Evolutionary conservation across 2,888 invertebrate genomes (phyloP), one percentile per base, ranked within the genome.

Genomic region (Pterostichus madidus): DNA sequence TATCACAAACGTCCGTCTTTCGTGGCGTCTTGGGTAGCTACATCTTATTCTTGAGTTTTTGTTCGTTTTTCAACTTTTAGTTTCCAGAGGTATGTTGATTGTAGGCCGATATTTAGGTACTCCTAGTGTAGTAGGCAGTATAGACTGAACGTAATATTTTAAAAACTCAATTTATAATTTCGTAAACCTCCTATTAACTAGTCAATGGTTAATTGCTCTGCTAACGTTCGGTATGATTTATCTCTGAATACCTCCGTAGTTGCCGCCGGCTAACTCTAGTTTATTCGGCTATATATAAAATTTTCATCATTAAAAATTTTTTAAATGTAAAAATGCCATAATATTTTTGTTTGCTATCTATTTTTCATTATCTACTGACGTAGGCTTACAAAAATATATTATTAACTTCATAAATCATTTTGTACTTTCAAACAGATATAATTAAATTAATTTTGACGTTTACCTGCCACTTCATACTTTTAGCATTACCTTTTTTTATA

Each of bases 121-220:
- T 11, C 39, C 56, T 56, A 56, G 13, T 24, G 5, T 64, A 64
- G 64, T 64, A 31, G 64, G 31, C 17, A 17, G 39, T 44, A 39
- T 24, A 24, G 24, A 24, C 6, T 39, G 68, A 13, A 39, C 35
- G 64, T 31, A 15, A 79, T 80, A 80, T 80, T 80, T 81, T 75
- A 75, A 81, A 75, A 81, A 81, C 75, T 81, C 81, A 75, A 81
- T 81, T 81, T 81, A 81, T 81, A 81, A 81, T 81, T 81, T 81
- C 24, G 73, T 81, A 75, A 81, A 81, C 81, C 81, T 24, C 46
- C 75, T 75, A 81, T 81, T 81, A 81, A 81, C 81, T 81, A 81
- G 81, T 81, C 81, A 81, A 73, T 81, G 35, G 75, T 81, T 81
- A 81, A 81, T 81, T 81, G 81, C 59, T 75, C 71, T 13, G 17